These are phyloP conservation scores for Platyura marginata DNA, from an alignment of 1,140 invertebrate species.

Conservation along the genomic window DNA sequence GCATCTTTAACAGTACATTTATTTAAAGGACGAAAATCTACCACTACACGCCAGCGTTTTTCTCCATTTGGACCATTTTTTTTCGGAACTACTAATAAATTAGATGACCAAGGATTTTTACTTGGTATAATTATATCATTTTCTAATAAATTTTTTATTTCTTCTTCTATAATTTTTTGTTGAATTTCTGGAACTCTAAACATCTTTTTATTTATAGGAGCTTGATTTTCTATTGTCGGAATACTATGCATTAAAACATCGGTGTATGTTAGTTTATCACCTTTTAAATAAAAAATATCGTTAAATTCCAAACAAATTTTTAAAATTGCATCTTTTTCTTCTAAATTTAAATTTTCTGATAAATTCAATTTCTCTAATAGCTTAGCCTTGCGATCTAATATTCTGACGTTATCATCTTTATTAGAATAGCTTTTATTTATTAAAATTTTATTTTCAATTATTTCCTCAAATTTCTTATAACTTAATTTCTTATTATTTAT, in stretches of 20 bases:
- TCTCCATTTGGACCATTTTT: constrained; percentile 9
- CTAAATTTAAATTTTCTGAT: too few species aligned
- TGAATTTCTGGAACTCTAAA: constrained; percentile 5
- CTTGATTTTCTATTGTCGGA: neutral
- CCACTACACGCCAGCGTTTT: constrained; percentile 18
- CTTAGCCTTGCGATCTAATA: too few species aligned
- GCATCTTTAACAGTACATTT: constrained; percentile 14
- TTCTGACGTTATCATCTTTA: too few species aligned
- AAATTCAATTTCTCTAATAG: too few species aligned
- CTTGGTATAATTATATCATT: constrained; percentile 5
- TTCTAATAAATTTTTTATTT: constrained; percentile 6
- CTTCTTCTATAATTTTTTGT: constrained; percentile 3
- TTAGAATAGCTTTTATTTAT: too few species aligned
- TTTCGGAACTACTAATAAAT: neutral
- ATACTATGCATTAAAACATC: neutral
- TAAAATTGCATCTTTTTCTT: too few species aligned
- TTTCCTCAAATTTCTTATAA: too few species aligned
- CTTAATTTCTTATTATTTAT: too few species aligned
- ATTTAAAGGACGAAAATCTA: constrained; percentile 21
- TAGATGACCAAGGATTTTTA: constrained; percentile 4
- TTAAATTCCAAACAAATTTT: too few species aligned
- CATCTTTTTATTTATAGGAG: constrained; percentile 1
- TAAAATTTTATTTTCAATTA: too few species aligned
- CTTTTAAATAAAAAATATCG: neutral
- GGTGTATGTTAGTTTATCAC: neutral